Percentiles rank a stretch among this genome's conserved stretches.
These are phyloP conservation scores for Rhodeus uyekii DNA, from an alignment of 2,797 vertebrate genomes.

Conservation along the genomic window DNA sequence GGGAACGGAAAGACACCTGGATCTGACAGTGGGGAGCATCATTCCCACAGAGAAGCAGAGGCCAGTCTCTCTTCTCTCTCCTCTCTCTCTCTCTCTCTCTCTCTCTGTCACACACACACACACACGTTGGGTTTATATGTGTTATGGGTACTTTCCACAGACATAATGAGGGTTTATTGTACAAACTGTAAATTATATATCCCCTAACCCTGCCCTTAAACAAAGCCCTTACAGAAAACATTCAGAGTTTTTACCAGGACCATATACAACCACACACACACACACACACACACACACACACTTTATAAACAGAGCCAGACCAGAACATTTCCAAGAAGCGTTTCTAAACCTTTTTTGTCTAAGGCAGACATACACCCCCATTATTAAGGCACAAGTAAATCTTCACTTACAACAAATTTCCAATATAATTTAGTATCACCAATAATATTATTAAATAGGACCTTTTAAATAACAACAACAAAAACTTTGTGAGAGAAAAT, in stretches of 20 bases:
- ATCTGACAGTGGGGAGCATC: constrained; percentile 10
- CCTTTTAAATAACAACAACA: not conserved
- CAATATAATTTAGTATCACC: not conserved
- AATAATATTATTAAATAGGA: not conserved
- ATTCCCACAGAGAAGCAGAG: constrained; percentile 28
- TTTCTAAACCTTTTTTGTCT: not conserved
- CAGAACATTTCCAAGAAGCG: not conserved
- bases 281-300: too few relatives aligned
- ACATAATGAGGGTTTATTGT: not conserved
- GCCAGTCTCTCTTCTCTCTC: not conserved
- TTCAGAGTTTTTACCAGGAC: too few relatives aligned
- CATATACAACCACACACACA: too few relatives aligned
- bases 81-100: too few relatives aligned
- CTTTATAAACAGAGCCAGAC: too few relatives aligned
- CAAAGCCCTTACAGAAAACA: not conserved
- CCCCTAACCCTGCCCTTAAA: too few relatives aligned
- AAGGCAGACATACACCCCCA: not conserved
- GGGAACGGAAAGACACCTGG: constrained; percentile 33
- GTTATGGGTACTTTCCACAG: not conserved
- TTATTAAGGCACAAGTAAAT: not conserved
- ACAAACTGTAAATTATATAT: not conserved
- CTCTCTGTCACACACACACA: constrained; percentile 14
- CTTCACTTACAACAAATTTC: not conserved
- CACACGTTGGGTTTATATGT: not conserved
- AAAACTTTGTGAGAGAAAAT: not conserved